phyloP scores from a whole-genome alignment of 2,113 vertebrate species.

The Hydrochoerus hydrochaeris region DNA sequence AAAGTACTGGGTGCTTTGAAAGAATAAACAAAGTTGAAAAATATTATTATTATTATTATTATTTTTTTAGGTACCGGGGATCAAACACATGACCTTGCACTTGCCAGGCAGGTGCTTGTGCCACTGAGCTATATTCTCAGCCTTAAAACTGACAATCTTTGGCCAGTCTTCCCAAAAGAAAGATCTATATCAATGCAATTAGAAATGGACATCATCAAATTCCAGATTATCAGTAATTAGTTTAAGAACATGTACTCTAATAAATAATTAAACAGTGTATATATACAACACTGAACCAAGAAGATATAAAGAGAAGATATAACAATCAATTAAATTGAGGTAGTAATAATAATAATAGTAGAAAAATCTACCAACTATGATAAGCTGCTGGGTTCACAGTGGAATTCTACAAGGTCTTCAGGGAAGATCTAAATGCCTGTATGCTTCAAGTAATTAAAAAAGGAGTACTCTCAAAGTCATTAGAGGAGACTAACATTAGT shows the following conservation, averaged over 20 bases:
- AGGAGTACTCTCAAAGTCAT: not conserved
- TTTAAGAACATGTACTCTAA: not conserved
- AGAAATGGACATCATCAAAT: not conserved
- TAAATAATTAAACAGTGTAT: not conserved
- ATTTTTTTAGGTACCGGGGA: too few relatives aligned
- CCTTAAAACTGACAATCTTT: not conserved
- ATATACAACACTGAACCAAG: not conserved
- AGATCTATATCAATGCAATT: not conserved
- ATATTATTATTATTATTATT: too few relatives aligned
- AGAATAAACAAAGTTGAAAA: not conserved
- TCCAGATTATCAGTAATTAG: not conserved
- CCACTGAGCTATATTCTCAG: too few relatives aligned
- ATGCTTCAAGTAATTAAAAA: not conserved
- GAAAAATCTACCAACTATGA: not conserved
- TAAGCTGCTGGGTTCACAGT: not conserved
- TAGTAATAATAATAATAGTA: not conserved
- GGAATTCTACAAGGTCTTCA: not conserved
- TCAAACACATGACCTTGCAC: too few relatives aligned
- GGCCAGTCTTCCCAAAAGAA: not conserved
- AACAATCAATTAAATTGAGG: not conserved
- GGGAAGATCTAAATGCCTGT: not conserved
- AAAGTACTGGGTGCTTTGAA: not conserved
- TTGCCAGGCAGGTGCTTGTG: too few relatives aligned
- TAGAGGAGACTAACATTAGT: not conserved
- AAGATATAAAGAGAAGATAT: not conserved